phyloP scores from a whole-genome alignment of 2,113 vertebrate genomes.

The Gymnocephalus cernua region DNA sequence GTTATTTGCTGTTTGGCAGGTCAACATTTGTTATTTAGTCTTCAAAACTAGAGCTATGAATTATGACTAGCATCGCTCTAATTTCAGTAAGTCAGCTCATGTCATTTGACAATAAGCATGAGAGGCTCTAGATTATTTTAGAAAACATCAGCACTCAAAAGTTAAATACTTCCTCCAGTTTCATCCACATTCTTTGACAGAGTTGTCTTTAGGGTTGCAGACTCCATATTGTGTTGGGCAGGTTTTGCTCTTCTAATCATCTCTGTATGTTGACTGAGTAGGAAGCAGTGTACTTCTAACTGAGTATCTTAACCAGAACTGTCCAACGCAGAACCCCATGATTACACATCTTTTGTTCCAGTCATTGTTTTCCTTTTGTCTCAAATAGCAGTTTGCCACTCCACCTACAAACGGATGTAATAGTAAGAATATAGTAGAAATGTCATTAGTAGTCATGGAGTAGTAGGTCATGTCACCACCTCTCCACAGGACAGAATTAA shows the following conservation, averaged over 20 bases:
- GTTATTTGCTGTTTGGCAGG: neutral
- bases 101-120: neutral
- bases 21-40: neutral
- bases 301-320: neutral
- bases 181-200: neutral
- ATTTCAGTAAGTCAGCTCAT: neutral
- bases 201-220: neutral
- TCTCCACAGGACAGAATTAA: constrained; percentile 46
- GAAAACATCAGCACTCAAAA: neutral
- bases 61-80: neutral
- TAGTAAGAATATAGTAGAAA: constrained; percentile 44
- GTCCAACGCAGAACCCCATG: neutral
- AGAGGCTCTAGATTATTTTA: neutral
- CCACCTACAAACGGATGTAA: constrained; percentile 17
- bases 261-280: neutral
- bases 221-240: neutral
- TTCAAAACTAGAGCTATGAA: neutral
- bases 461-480: constrained; percentile 55
- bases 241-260: neutral
- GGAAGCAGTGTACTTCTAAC: neutral
- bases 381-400: constrained; percentile 1
- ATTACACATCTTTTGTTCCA: neutral
- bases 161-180: neutral
- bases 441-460: constrained; percentile 55
- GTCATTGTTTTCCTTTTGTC: constrained; percentile 8